phyloP scores from a whole-genome alignment of 2,888 invertebrate species.

The Aleiodes leptofemur region DNA sequence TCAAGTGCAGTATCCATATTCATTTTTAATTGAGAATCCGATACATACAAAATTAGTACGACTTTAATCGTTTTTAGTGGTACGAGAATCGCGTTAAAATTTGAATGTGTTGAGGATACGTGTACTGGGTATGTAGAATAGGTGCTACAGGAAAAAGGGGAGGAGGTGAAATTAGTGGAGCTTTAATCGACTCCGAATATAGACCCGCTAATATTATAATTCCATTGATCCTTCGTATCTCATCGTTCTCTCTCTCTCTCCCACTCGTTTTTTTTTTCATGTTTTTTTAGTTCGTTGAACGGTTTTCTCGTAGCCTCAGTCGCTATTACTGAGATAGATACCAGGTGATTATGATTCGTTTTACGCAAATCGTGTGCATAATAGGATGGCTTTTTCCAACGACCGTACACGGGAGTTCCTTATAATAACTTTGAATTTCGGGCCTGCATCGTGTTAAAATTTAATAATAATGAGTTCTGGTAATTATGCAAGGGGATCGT shows the following conservation, averaged over 20 bases:
- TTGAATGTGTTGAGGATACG: slow-evolving; percentile 49
- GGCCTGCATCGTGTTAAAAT: slow-evolving; percentile 10
- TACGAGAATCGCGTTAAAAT: slow-evolving; percentile 46
- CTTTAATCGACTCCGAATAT: slow-evolving; percentile 58
- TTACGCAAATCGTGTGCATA: slow-evolving; percentile 53
- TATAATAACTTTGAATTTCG: slow-evolving; percentile 18
- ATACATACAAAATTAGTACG: slow-evolving; percentile 37
- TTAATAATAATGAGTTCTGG: slow-evolving; percentile 7
- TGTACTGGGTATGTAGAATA: slow-evolving; percentile 29
- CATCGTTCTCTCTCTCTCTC: slow-evolving; percentile 29
- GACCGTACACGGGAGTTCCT: not conserved
- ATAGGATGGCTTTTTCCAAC: slow-evolving; percentile 13
- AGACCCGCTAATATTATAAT: slow-evolving; percentile 57
- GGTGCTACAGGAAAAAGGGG: slow-evolving; percentile 31
- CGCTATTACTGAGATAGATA: slow-evolving; percentile 40
- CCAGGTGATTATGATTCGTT: slow-evolving; percentile 51
- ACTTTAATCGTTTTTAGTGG: slow-evolving; percentile 40
- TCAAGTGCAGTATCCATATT: slow-evolving; percentile 6
- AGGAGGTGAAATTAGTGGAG: slow-evolving; percentile 61
- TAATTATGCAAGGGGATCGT: slow-evolving; percentile 20
- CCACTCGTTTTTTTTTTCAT: slow-evolving; percentile 36
- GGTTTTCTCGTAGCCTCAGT: slow-evolving; percentile 21
- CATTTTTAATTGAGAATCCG: slow-evolving; percentile 24
- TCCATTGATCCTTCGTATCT: slow-evolving; percentile 53
- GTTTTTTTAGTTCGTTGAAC: slow-evolving; percentile 27